Conservation (phyloP, 2,888 invertebrate species). For the Sturmia bella region DNA sequence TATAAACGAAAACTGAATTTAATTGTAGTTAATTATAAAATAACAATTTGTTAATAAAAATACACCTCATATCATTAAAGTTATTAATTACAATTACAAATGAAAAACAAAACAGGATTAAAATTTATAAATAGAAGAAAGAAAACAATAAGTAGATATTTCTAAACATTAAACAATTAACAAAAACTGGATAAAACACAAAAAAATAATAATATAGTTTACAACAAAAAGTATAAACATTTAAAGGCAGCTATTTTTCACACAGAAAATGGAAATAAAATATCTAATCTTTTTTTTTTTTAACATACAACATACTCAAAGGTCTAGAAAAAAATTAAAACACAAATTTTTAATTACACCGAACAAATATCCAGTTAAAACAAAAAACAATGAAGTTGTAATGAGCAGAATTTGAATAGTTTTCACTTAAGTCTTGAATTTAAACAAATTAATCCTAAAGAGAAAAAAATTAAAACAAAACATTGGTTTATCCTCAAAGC, state of each 20-base stretch:
- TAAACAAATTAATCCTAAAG: too few relatives aligned
- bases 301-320: constrained; percentile 24
- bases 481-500: too few relatives aligned
- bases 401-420: neutral
- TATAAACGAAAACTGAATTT: constrained; percentile 63
- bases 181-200: constrained; percentile 1
- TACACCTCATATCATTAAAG: constrained; percentile 60
- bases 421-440: neutral
- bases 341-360: constrained; percentile 3
- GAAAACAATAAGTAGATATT: constrained; percentile 61
- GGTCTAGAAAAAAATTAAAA: constrained; percentile 29
- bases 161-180: constrained; percentile 51
- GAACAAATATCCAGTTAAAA: neutral
- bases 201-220: constrained; percentile 41
- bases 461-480: neutral
- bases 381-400: constrained; percentile 10
- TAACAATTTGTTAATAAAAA: constrained; percentile 20
- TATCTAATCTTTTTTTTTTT: constrained; percentile 13
- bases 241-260: constrained; percentile 70
- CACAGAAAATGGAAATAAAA: constrained; percentile 11
- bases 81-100: constrained; percentile 51
- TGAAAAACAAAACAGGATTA: constrained; percentile 47
- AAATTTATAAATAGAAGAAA: constrained; percentile 12
- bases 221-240: constrained; percentile 46
- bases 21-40: constrained; percentile 43